Percentiles rank a stretch among this genome's conserved stretches.
These are phyloP conservation scores for Anoncus sp. DNA, from an alignment of 2,888 invertebrate species.

Conservation along the genomic window DNA sequence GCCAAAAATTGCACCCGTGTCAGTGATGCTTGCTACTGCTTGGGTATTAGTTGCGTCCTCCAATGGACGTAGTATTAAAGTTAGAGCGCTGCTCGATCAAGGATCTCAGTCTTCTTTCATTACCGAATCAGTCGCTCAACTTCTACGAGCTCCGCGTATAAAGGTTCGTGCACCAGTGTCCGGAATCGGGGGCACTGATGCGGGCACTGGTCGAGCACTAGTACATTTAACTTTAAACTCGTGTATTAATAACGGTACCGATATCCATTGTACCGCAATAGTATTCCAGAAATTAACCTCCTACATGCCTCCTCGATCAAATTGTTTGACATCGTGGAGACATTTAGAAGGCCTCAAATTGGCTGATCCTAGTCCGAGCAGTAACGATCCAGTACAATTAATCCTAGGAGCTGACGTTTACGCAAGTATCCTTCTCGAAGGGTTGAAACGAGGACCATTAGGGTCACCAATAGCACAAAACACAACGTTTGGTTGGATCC, in stretches of 20 bases:
- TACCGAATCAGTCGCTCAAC: conserved; percentile 52
- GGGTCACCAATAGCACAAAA: conserved; percentile 38
- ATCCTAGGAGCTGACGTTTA: conserved; percentile 48
- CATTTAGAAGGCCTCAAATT: conserved; percentile 37
- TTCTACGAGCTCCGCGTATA: conserved; percentile 40
- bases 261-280: conserved; percentile 20
- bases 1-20: neutral
- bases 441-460: conserved; percentile 19
- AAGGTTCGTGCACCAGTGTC: conserved; percentile 44
- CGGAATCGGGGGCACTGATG: conserved; percentile 44
- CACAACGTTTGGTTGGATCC: conserved; percentile 53
- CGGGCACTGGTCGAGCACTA: conserved; percentile 9
- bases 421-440: conserved; percentile 29
- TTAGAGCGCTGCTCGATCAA: too few relatives aligned
- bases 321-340: conserved; percentile 3
- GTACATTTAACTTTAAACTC: neutral
- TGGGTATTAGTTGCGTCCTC: conserved; percentile 33
- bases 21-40: too few relatives aligned
- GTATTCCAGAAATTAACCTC: conserved; percentile 31
- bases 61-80: conserved; percentile 32
- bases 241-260: neutral
- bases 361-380: conserved; percentile 34
- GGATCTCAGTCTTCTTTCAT: conserved; percentile 59
- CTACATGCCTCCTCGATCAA: conserved; percentile 25
- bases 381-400: conserved; percentile 15